Evolutionary conservation across 2,113 vertebrate genomes (phyloP).

Genomic region (Dromaius novaehollandiae): DNA sequence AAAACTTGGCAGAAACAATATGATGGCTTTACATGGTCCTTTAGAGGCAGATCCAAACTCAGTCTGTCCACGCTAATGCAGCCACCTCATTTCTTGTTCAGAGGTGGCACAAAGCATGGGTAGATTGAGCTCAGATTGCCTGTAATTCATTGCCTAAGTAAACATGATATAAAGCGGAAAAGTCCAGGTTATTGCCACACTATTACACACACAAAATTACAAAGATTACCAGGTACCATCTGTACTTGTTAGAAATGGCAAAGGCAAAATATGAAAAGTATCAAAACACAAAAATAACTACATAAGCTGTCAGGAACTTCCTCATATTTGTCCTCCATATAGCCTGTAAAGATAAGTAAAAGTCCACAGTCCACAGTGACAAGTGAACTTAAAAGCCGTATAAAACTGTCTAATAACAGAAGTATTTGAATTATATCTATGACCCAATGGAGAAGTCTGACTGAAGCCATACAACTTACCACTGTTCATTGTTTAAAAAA

Average conservation of each 20-base stretch:
- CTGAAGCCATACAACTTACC: slow-evolving; percentile 34
- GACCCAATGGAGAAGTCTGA: slow-evolving; percentile 29
- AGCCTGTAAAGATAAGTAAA: slow-evolving; percentile 45
- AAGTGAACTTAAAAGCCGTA: not conserved
- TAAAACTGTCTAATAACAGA: not conserved
- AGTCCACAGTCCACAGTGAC: not conserved
- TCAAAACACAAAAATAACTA: not conserved
- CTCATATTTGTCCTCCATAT: not conserved
- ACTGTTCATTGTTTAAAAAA: not conserved
- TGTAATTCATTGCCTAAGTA: not conserved
- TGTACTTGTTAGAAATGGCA: not conserved
- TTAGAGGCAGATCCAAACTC: not conserved
- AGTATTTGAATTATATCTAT: not conserved
- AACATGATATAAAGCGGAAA: not conserved
- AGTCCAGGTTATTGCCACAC: not conserved
- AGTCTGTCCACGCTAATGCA: not conserved
- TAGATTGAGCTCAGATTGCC: not conserved
- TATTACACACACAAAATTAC: not conserved
- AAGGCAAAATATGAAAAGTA: not conserved
- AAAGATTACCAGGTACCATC: not conserved
- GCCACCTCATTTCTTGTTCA: not conserved
- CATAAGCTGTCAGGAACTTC: not conserved
- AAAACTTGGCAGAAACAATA: not conserved
- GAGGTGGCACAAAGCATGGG: not conserved
- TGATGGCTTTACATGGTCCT: not conserved